phyloP scores from a whole-genome alignment of 1,140 invertebrate genomes.

The Ericerus pela region DNA sequence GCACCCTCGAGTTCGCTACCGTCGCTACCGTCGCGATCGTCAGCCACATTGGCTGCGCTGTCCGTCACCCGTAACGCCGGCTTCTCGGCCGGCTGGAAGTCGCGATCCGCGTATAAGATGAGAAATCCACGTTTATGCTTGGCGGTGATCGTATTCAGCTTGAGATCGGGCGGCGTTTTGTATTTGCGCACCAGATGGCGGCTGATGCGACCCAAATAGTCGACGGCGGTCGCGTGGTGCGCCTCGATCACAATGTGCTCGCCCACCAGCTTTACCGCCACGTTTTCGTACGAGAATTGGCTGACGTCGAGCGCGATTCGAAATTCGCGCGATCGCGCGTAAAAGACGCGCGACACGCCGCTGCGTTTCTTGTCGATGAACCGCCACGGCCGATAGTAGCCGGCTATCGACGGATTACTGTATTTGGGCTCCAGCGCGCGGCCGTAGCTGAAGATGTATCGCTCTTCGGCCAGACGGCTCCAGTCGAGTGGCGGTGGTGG shows the following conservation, averaged over 20 bases:
- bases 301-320: neutral
- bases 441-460: conserved; percentile 1
- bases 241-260: neutral
- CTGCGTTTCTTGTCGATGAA: neutral
- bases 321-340: neutral
- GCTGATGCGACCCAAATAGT: neutral
- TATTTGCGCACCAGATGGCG: neutral
- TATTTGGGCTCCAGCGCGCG: neutral
- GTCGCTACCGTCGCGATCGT: too few relatives aligned
- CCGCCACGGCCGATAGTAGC: conserved; percentile 1
- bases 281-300: neutral
- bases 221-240: neutral
- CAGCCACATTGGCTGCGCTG: too few relatives aligned
- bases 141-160: neutral
- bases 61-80: too few relatives aligned
- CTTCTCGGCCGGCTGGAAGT: too few relatives aligned
- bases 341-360: neutral
- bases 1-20: too few relatives aligned
- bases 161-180: neutral
- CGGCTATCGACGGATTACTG: neutral
- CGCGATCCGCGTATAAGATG: neutral
- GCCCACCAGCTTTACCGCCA: neutral
- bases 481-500: too few relatives aligned
- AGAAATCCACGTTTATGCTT: neutral
- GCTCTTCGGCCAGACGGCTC: too few relatives aligned